Base-by-base conservation (phyloP, 2,113 vertebrate genomes). In the Peromyscus maniculatus region DNA sequence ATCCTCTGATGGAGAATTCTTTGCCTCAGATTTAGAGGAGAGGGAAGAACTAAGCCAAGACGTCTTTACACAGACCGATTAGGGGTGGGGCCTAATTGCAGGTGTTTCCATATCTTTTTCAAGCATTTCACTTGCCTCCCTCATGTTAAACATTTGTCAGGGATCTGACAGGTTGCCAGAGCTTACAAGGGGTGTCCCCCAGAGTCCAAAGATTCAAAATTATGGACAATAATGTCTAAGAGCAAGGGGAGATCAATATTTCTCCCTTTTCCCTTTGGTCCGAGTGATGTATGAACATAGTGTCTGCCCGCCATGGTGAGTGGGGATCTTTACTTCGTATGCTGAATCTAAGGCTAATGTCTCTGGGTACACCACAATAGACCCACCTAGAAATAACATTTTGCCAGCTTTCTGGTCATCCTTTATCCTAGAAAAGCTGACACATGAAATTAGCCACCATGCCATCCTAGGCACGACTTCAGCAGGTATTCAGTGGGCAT, bases 1-100 rank as follows among this genome's bases (percentile, higher is more conserved):
- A 31, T 39, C 57, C 4, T 46, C 59, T 33, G 28, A 28, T 74
- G 62, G 77, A 72, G 89, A 69, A 21, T 17, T 78, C 19, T 55
- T 39, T 49, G 21, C 49, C 62, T 62, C 22, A 5, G 64, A 55
- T 82, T 83, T 94, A 83, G 43, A 57, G 33, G 22, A 78, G 55
- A 12, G 46, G 28, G 5, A 26, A 67, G 36, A 88, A 46, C 92
- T 39, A 62, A 90, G 57, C 36, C 78, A 71, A 69, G 92, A 46
- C 52, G 13, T n/a, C 21, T 84, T 91, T 46, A 28, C 26, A 3
- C 11, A 57, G 64, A 80, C 8, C 15, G 28, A 57, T 89, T 82
- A 82, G 69, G n/a, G 87, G 39, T 62, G 59, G 36, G n/a, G 17
- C 74, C 94, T 96, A 87, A 91, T 93, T 83, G 69, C 43, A 80